phyloP scores from a whole-genome alignment of 2,113 vertebrate genomes.

The Perccottus glenii region DNA sequence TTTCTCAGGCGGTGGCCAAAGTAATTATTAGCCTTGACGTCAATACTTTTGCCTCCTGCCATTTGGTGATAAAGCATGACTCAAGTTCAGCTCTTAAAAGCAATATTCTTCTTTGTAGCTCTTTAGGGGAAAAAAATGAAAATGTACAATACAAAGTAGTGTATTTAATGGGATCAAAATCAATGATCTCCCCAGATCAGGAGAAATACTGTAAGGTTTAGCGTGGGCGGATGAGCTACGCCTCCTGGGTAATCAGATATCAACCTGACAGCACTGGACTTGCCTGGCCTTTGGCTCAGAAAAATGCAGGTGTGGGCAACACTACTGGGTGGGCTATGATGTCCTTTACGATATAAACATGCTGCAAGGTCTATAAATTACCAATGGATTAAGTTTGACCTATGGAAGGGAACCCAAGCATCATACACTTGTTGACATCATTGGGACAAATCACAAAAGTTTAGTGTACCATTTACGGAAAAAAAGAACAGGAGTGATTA shows the following conservation, averaged over 20 bases:
- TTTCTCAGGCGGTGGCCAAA: too few relatives aligned
- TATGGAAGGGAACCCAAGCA: slow-evolving; percentile 2
- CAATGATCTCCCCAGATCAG: slow-evolving; percentile 6
- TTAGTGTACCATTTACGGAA: slow-evolving; percentile 5
- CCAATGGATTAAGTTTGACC: slow-evolving; percentile 15
- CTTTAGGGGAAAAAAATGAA: slow-evolving; percentile 2
- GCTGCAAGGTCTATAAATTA: slow-evolving; percentile 42
- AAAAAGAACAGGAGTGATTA: too few relatives aligned
- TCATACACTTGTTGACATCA: slow-evolving; percentile 27
- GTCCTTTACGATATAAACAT: slow-evolving; percentile 14
- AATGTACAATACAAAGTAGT: slow-evolving; percentile 3
- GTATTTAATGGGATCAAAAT: slow-evolving; percentile 16
- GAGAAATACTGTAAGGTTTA: slow-evolving; percentile 24
- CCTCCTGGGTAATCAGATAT: slow-evolving; percentile 50
- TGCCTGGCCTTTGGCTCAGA: slow-evolving; percentile 50
- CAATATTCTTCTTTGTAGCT: not conserved
- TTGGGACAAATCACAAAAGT: slow-evolving; percentile 9
- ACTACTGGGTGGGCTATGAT: slow-evolving; percentile 22
- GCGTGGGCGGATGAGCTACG: slow-evolving; percentile 40
- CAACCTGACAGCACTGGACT: slow-evolving; percentile 43
- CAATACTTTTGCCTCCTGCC: too few relatives aligned
- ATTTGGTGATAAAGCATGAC: too few relatives aligned
- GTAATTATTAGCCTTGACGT: too few relatives aligned
- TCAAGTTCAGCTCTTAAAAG: too few relatives aligned
- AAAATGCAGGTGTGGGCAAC: slow-evolving; percentile 27